Evolutionary conservation across 2,888 invertebrate species (phyloP).

Genomic region (Chrysotoxum bicinctum): DNA sequence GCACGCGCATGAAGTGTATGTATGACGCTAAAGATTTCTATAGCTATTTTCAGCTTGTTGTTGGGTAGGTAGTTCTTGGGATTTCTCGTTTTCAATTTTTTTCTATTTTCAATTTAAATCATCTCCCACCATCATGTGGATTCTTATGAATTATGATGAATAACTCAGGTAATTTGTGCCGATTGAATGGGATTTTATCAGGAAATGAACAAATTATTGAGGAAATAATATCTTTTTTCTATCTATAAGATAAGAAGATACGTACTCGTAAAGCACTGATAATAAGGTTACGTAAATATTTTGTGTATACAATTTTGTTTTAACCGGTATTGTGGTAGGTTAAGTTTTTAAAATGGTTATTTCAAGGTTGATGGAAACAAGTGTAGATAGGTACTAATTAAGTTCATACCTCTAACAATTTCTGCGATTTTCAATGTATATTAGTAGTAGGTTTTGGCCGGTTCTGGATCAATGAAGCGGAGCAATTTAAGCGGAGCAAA

Average conservation of each 20-base stretch:
- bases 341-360: not conserved
- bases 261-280: not conserved
- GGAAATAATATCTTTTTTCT: not conserved
- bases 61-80: not conserved
- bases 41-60: not conserved
- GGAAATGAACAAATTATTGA: not conserved
- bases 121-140: not conserved
- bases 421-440: too few species aligned
- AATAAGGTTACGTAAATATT: too few species aligned
- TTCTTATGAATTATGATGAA: conserved; percentile 18
- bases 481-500: too few species aligned
- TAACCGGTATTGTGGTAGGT: not conserved
- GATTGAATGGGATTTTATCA: conserved; percentile 26
- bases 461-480: too few species aligned
- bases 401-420: too few species aligned
- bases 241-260: not conserved
- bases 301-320: too few species aligned
- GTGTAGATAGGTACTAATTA: too few species aligned
- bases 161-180: conserved; percentile 14
- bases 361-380: too few species aligned
- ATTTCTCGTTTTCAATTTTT: not conserved
- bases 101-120: not conserved
- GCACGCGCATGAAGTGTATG: conserved; percentile 46
- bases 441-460: too few species aligned
- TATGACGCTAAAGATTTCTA: conserved; percentile 27